Evolutionary conservation across 2,888 invertebrate species (phyloP).

Genomic region (Brenthis hecate): DNA sequence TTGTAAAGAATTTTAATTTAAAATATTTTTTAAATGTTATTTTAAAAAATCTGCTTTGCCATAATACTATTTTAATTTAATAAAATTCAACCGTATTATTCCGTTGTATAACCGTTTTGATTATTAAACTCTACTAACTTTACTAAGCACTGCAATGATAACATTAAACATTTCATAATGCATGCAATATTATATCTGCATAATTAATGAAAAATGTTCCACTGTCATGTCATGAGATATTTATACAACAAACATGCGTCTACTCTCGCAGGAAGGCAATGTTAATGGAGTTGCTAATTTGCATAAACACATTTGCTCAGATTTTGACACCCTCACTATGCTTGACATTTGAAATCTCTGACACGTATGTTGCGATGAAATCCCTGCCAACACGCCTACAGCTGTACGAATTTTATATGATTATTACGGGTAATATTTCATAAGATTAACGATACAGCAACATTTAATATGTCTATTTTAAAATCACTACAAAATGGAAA

Average conservation of each 20-base stretch:
- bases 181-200: slow-evolving; percentile 35
- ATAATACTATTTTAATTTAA: too few species aligned
- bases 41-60: too few species aligned
- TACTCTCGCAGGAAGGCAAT: slow-evolving; percentile 54
- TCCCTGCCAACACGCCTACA: slow-evolving; percentile 20
- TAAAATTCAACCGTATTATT: not conserved
- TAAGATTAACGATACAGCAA: slow-evolving; percentile 6
- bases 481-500: not conserved
- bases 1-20: too few species aligned
- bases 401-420: slow-evolving; percentile 20
- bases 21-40: too few species aligned
- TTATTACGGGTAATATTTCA: slow-evolving; percentile 9
- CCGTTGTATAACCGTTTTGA: not conserved
- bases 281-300: slow-evolving; percentile 77
- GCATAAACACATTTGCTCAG: slow-evolving; percentile 78
- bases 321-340: slow-evolving; percentile 74
- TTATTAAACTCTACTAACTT: not conserved
- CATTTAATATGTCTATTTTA: too few species aligned
- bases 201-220: slow-evolving; percentile 39
- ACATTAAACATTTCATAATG: slow-evolving; percentile 7
- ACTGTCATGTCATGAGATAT: slow-evolving; percentile 46
- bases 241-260: slow-evolving; percentile 62
- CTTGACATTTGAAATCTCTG: slow-evolving; percentile 71
- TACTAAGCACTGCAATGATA: not conserved
- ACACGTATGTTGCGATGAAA: slow-evolving; percentile 44